Conservation (phyloP, 53 echinoderm and acorn worm species). For the Stichopus horrens region DNA sequence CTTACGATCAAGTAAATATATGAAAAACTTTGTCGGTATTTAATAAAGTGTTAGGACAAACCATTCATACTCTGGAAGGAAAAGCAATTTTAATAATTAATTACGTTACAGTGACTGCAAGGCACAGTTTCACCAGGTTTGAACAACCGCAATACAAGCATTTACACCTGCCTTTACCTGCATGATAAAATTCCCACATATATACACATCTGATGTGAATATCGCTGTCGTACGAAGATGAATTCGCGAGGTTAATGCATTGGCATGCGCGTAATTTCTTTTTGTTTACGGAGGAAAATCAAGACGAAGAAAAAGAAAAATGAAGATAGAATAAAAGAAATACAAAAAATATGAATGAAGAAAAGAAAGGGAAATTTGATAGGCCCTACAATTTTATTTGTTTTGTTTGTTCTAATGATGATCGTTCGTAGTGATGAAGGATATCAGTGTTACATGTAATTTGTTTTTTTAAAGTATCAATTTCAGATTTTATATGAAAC, state of each 20-base stretch:
- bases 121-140: too few relatives aligned
- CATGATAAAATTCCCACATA: too few relatives aligned
- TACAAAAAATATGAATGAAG: background rate
- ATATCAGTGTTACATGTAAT: background rate
- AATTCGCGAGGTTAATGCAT: background rate
- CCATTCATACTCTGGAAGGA: too few relatives aligned
- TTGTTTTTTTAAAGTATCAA: background rate
- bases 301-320: background rate
- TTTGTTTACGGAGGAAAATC: background rate
- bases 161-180: too few relatives aligned
- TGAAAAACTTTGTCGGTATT: too few relatives aligned
- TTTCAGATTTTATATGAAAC: background rate
- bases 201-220: too few relatives aligned
- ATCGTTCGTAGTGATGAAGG: background rate
- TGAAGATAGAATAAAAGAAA: background rate
- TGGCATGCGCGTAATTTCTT: background rate
- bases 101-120: too few relatives aligned
- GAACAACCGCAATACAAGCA: too few relatives aligned
- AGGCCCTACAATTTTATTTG: background rate
- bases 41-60: too few relatives aligned
- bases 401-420: background rate
- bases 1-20: too few relatives aligned
- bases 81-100: too few relatives aligned
- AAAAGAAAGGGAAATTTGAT: background rate
- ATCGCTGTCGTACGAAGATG: too few relatives aligned